phyloP scores from a whole-genome alignment of 2,113 vertebrate genomes.

The Hyperopisus bebe region DNA sequence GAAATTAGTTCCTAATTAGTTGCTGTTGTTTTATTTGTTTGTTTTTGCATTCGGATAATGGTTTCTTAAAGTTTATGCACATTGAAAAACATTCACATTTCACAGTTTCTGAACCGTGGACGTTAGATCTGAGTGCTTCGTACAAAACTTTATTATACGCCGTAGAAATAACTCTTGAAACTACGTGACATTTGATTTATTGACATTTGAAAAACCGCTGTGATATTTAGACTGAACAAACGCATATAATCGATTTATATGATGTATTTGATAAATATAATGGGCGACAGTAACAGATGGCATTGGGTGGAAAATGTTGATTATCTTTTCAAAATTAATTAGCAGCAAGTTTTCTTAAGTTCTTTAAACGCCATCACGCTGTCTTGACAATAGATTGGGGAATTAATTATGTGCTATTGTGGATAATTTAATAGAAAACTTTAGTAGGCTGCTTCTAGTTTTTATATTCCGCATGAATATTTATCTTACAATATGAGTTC shows the following conservation, averaged over 20 bases:
- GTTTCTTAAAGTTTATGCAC: background rate
- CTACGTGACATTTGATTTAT: background rate
- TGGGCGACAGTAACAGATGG: constrained; percentile 1
- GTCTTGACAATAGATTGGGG: constrained; percentile 1
- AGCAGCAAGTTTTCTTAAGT: constrained; percentile 13
- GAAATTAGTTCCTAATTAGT: background rate
- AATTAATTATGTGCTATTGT: constrained; percentile 2
- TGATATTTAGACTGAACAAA: constrained; percentile 7
- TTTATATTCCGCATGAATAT: background rate
- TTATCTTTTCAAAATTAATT: constrained; percentile 16
- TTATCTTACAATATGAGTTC: background rate
- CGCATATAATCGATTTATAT: constrained; percentile 1
- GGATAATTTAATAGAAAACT: constrained; percentile 4
- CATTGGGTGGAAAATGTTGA: background rate
- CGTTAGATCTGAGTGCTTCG: background rate
- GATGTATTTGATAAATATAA: constrained; percentile 12
- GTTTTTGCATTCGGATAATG: background rate
- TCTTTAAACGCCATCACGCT: background rate
- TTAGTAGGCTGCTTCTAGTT: background rate
- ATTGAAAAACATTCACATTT: background rate
- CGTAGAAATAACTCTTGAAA: background rate
- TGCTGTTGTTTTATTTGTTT: background rate
- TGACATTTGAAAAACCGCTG: background rate
- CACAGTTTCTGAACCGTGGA: background rate
- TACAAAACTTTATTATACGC: background rate